Evolutionary conservation across 2,113 vertebrate genomes (phyloP).

Genomic region (Chaenocephalus aceratus): DNA sequence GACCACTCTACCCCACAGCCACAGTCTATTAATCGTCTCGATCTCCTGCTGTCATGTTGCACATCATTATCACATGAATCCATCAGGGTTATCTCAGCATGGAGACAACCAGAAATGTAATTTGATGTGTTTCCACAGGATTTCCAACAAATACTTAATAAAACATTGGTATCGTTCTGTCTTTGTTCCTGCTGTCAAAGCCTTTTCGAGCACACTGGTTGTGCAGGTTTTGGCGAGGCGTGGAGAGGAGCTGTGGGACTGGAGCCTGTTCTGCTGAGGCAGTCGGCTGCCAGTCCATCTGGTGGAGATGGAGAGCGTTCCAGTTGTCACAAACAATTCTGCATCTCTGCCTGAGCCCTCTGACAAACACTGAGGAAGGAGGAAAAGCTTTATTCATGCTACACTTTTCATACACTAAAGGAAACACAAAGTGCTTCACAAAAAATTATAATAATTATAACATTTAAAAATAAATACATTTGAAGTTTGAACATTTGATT

Average conservation of each 20-base stretch:
- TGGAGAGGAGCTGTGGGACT: slow-evolving; percentile 21
- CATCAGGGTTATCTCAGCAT: background rate
- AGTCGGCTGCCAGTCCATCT: slow-evolving; percentile 59
- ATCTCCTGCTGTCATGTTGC: too few relatives aligned
- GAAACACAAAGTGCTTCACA: too few relatives aligned
- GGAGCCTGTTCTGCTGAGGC: slow-evolving; percentile 55
- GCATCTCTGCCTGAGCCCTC: slow-evolving; percentile 10
- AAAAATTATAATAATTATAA: too few relatives aligned
- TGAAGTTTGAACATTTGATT: too few relatives aligned
- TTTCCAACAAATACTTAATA: background rate
- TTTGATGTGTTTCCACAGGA: background rate
- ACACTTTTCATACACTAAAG: too few relatives aligned
- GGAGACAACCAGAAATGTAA: background rate
- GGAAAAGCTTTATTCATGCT: background rate
- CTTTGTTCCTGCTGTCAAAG: slow-evolving; percentile 7
- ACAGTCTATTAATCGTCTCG: too few relatives aligned
- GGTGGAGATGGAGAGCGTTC: slow-evolving; percentile 45
- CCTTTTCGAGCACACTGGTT: background rate
- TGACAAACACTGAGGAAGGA: slow-evolving; percentile 1
- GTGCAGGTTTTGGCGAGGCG: background rate
- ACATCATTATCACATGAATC: too few relatives aligned
- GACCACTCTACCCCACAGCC: too few relatives aligned
- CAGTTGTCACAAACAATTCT: slow-evolving; percentile 53
- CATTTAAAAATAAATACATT: too few relatives aligned
- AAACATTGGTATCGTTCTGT: background rate